Conservation (phyloP, 2,797 vertebrate genomes). For the Chlorospingus semifuscus region DNA sequence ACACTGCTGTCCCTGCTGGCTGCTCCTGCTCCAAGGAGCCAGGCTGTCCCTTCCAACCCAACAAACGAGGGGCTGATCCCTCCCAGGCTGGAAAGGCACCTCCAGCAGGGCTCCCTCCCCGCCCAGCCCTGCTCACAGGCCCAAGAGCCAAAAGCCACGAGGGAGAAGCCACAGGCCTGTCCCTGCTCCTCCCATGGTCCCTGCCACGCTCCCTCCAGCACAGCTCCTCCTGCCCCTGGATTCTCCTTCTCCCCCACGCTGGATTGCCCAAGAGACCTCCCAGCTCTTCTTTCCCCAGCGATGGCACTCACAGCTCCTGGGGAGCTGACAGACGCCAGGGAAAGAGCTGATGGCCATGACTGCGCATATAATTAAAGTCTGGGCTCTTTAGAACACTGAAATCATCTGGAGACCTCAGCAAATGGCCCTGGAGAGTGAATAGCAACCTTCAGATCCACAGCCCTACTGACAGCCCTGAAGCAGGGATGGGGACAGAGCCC, state of each 20-base stretch:
- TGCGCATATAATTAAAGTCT: not conserved
- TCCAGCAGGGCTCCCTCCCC: not conserved
- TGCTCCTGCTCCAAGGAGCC: not conserved
- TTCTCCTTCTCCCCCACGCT: not conserved
- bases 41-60: not conserved
- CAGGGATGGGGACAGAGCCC: not conserved
- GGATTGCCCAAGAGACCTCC: not conserved
- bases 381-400: not conserved
- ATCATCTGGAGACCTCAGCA: constrained; percentile 20
- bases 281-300: not conserved
- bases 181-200: not conserved
- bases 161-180: not conserved
- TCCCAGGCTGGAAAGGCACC: not conserved
- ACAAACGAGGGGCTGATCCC: not conserved
- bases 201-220: not conserved
- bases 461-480: not conserved
- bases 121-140: rapidly evolving
- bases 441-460: not conserved
- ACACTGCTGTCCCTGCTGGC: not conserved
- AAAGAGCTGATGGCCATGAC: not conserved
- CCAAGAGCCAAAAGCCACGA: not conserved
- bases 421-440: not conserved
- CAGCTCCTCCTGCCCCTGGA: not conserved
- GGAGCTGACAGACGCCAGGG: not conserved
- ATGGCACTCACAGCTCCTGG: not conserved